Base-by-base conservation (phyloP, 2,113 vertebrate species). In the Menura novaehollandiae region DNA sequence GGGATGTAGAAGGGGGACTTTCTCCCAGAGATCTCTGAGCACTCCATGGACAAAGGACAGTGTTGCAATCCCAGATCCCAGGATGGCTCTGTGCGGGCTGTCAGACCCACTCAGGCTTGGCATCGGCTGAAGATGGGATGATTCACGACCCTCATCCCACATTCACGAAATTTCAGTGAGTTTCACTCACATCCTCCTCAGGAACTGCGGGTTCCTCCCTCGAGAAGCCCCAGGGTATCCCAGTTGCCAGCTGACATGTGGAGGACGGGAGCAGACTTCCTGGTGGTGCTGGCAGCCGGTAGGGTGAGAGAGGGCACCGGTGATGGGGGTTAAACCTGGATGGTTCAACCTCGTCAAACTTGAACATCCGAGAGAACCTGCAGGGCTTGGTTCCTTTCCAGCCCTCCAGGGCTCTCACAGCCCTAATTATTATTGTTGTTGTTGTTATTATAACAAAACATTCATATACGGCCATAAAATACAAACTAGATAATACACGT, bases 361-460 rank as follows among this genome's bases (percentile, higher is more conserved):
- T 53, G 88, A 94, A 97, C 92, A 96, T 91, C 92, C 79, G 52
- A 97, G 85, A 93, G 88, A 97, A 96, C 94, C 97, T 97, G 95
- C 96, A 93, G 96, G 96, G 94, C 93, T 94, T 97, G 96, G 95
- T 93, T 87, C 92, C 89, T 85, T 87, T 96, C 95, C 96, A 95
- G 92, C 82, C 92, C 97, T 95, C 67, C 66, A 94, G 96, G 97
- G 94, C 91, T 97, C 96, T 97, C 97, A 95, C 85, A 80, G 91
- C 73, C 89, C 59, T 95, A 96, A 96, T 97, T 96, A 96, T 94
- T 92, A 81, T 95, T 97, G 94, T 96, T 96, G 94, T 95, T 95
- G 93, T 95, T 91, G 92, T 97, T 96, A 41, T 93, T 97, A 89
- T 72, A 96, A 97, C 96, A 97, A 97, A 97, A 95, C 92, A 94